These are phyloP conservation scores for Drosophila antonietae DNA, from an alignment of 2,888 invertebrate genomes.

Conservation along the genomic window DNA sequence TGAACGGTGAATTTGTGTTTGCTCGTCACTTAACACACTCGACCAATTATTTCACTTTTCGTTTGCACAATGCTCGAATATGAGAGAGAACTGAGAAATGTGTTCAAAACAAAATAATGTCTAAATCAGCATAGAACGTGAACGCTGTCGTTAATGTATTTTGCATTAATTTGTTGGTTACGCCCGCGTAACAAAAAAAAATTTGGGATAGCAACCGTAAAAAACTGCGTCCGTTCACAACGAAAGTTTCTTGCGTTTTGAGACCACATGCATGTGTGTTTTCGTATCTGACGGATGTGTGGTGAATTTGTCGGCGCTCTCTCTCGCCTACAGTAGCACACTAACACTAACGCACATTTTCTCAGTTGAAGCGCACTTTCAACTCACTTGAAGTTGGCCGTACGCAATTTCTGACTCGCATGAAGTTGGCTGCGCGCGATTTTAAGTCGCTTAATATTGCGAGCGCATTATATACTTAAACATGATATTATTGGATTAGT, in stretches of 20 bases:
- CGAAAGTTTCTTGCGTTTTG: constrained; percentile 54
- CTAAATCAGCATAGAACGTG: constrained; percentile 39
- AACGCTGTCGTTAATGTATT: constrained; percentile 35
- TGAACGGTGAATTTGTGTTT: constrained; percentile 31
- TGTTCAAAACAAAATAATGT: constrained; percentile 40
- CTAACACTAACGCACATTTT: constrained; percentile 35
- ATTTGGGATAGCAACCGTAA: constrained; percentile 41
- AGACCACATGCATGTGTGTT: constrained; percentile 33
- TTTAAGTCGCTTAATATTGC: constrained; percentile 16
- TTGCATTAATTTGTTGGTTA: constrained; percentile 62
- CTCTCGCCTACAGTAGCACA: constrained; percentile 47
- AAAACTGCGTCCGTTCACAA: constrained; percentile 53
- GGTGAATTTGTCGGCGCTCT: constrained; percentile 55
- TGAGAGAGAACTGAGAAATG: constrained; percentile 24
- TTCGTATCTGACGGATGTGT: constrained; percentile 50
- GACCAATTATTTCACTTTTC: constrained; percentile 21
- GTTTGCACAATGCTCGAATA: constrained; percentile 32
- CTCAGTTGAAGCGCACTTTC: constrained; percentile 7
- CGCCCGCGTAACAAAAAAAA: constrained; percentile 68
- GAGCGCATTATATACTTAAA: background rate
- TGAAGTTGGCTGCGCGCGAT: constrained; percentile 50
- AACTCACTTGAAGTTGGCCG: constrained; percentile 33
- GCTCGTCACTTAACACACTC: constrained; percentile 41
- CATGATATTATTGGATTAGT: background rate
- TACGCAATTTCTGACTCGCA: constrained; percentile 43